Evolutionary conservation across 1,140 invertebrate genomes (phyloP).

Genomic region (Sweltsa coloradensis): DNA sequence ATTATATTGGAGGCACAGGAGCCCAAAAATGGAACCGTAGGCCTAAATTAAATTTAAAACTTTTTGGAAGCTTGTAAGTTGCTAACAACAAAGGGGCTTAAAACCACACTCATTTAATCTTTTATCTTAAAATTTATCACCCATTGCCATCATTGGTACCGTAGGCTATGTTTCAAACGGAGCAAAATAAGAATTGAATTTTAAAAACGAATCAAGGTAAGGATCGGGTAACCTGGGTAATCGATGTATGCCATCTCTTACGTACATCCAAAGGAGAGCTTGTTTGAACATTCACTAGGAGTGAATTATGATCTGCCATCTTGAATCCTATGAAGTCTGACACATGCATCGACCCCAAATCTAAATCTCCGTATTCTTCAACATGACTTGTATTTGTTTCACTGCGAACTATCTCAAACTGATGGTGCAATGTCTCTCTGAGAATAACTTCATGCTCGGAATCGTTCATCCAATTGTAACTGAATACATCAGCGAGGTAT

Average conservation of each 20-base stretch:
- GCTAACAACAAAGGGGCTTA: too few relatives aligned
- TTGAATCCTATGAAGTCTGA: slow-evolving; percentile 29
- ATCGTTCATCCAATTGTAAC: slow-evolving; percentile 56
- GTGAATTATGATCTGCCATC: too few relatives aligned
- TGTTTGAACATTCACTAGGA: not conserved
- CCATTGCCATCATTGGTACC: too few relatives aligned
- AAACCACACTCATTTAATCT: too few relatives aligned
- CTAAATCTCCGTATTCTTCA: slow-evolving; percentile 41
- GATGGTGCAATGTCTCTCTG: slow-evolving; percentile 38
- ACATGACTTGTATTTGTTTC: slow-evolving; percentile 48
- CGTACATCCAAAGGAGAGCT: not conserved
- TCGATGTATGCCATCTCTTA: not conserved
- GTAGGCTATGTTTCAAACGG: too few relatives aligned
- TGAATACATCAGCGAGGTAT: slow-evolving; percentile 47
- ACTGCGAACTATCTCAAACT: slow-evolving; percentile 42
- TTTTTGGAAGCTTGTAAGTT: too few relatives aligned
- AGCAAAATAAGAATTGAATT: too few relatives aligned
- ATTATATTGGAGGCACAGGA: too few relatives aligned
- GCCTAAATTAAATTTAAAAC: too few relatives aligned
- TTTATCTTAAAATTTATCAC: too few relatives aligned
- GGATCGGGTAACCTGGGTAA: too few relatives aligned
- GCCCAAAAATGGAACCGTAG: too few relatives aligned
- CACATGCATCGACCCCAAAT: slow-evolving; percentile 27
- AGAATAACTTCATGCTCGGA: slow-evolving; percentile 41
- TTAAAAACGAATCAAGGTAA: slow-evolving; percentile 5